Base-by-base conservation (phyloP, 2,797 vertebrate genomes). In the Chiloscyllium punctatum region DNA sequence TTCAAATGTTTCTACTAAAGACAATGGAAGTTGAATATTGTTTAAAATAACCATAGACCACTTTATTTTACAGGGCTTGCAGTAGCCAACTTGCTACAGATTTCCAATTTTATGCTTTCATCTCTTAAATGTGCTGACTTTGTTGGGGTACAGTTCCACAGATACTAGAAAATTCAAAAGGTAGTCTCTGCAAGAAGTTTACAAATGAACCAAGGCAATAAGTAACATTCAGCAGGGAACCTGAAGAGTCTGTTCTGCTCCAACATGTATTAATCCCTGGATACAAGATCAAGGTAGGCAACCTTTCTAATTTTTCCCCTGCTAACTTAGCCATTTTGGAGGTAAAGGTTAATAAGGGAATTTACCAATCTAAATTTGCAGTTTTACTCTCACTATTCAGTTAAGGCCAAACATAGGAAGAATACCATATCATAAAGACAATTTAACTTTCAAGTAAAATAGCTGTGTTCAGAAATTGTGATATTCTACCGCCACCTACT, bases 401-500 rank as follows among this genome's bases (percentile, higher is more conserved):
- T 33, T 66, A 66, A 18, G 30, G 57, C 88, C n/a, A 18, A 68
- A 21, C 57, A 66, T 33, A 91, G 8, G 62, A 91, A 51, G 72
- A 82, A 82, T 37, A 1, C 82, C n/a, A 33, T 16, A 15, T 71
- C 69, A 51, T 74, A 94, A 77, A 84, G 42, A 84, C n/a, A 84
- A 48, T 48, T 42, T 23, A 84, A 48, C 42, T 84, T 68, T 42
- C 18, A 25, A 69, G 21, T 69, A 8, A 69, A 42, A 92, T 27
- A 51, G 16, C 21, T 18, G 48, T 53, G 48, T 51, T 21, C 57
- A 66, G 48, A 71, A 51, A 74, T 30, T 53, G 48, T n/a, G 94
- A n/a, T 77, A 18, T 33, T 53, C 48, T 77, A 57, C 94, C 57
- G 94, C 94, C 94, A 95, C n/a, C 94, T 95, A 77, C 88, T 91